A percentile compares a stretch with the other conserved stretches of the same genome.
phyloP scores from a whole-genome alignment of 2,797 vertebrate species.

The Micromesistius poutassou region DNA sequence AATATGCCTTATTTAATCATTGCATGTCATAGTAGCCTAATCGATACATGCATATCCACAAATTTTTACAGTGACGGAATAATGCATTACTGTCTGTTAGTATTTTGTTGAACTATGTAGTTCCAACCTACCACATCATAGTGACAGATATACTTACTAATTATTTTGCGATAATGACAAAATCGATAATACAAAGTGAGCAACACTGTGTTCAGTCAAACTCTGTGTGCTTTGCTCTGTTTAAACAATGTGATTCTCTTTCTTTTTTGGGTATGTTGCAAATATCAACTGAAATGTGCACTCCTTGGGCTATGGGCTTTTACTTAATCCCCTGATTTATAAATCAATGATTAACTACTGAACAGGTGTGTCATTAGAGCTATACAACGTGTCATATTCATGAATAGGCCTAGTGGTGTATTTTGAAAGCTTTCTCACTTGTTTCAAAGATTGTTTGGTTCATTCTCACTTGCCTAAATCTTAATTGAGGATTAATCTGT shows the following conservation, averaged over 20 bases:
- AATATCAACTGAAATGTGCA: background rate
- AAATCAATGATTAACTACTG: background rate
- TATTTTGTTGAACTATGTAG: too few relatives aligned
- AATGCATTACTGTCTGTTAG: background rate
- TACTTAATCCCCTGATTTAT: background rate
- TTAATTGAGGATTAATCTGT: background rate
- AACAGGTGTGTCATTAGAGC: background rate
- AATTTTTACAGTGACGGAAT: constrained; percentile 5
- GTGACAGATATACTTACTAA: background rate
- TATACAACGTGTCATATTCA: background rate
- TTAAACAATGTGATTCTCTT: background rate
- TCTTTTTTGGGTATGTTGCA: background rate
- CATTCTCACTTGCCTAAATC: background rate
- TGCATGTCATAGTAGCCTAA: constrained; percentile 28
- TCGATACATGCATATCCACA: constrained; percentile 19
- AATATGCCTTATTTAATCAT: constrained; percentile 18
- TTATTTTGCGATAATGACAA: background rate
- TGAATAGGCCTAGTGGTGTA: background rate
- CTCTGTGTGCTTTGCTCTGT: background rate
- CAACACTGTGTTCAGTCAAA: too few relatives aligned
- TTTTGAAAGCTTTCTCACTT: background rate
- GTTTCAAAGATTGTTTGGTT: background rate
- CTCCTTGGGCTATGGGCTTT: background rate
- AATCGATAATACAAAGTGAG: background rate
- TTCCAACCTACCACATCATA: too few relatives aligned